Base-by-base conservation (phyloP, 2,888 invertebrate species). In the Entomobrya proxima region DNA sequence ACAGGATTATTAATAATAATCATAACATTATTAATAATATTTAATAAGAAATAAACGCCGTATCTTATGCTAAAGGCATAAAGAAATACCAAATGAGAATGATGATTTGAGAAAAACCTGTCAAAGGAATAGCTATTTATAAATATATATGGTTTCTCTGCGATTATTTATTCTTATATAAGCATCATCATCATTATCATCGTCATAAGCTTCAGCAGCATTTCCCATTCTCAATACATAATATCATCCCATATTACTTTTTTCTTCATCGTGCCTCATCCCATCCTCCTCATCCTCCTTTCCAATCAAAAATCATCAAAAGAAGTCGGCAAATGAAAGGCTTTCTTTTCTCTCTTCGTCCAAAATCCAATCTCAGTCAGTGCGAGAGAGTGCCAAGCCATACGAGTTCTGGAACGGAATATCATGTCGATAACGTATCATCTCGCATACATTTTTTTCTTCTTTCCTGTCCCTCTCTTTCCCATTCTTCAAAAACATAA, bases 251-350 rank as follows among this genome's bases (percentile, higher is more conserved):
- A 27, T 24, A 44, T 40, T 40, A 47, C 32, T 50, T 30, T 72
- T 72, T 21, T 30, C 18, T 11, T 40, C 44, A 40, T 21, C 18
- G 9, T 37, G 18, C 44, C 32, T 30, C 13, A 9, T 74, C 1
- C 15, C 50, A 27, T 50, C 27, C 15, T 30, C n/a, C 61, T 74
- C 74, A 69, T 74, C 74, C 74, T 30, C 74, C 74, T 74, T 74
- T 37, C 74, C 74, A 74, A 74, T 74, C 74, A 74, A 74, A 74
- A 50, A 74, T 74, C 74, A 74, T 74, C 74, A 74, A 74, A 74
- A 74, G 74, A 52, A 52, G 74, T 74, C 74, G 74, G 74, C 74
- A 74, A 74, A 74, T 74, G 74, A 74, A 74, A 74, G 74, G 35
- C 74, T 74, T 74, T 74, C 52, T 74, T 52, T 52, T 35, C 18